Conservation (phyloP, 2,113 vertebrate genomes). For the Benitochromis conjunctus region DNA sequence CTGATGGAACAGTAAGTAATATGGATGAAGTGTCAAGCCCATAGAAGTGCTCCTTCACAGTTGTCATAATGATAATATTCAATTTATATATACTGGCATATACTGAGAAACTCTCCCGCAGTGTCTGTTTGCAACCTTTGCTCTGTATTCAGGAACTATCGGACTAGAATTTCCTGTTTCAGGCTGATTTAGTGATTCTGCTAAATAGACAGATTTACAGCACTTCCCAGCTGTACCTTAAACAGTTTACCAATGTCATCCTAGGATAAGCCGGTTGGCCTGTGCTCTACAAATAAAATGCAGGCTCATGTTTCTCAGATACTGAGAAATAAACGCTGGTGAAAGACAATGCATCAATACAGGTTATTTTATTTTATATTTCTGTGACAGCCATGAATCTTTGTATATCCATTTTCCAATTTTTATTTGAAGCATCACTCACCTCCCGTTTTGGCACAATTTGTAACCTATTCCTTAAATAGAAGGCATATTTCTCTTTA, state of each 20-base stretch:
- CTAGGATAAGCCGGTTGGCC: slow-evolving; percentile 3
- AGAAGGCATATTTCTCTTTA: neutral
- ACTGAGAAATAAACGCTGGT: slow-evolving; percentile 11
- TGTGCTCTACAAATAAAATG: neutral
- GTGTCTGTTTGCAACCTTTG: neutral
- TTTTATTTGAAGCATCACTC: neutral
- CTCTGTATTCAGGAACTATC: slow-evolving; percentile 1
- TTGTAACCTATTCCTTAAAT: neutral
- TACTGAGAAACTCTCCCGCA: neutral
- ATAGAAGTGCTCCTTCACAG: neutral
- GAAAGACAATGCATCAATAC: slow-evolving; percentile 18
- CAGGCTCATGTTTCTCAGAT: slow-evolving; percentile 10
- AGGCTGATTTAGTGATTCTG: slow-evolving; percentile 33
- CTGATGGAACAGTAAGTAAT: neutral
- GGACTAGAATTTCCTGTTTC: neutral
- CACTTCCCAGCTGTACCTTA: slow-evolving; percentile 24
- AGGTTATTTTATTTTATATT: neutral
- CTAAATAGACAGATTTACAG: slow-evolving; percentile 44
- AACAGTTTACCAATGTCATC: slow-evolving; percentile 21
- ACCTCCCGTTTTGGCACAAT: neutral
- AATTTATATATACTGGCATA: neutral
- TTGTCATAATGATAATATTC: neutral
- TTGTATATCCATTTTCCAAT: neutral
- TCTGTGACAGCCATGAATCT: slow-evolving; percentile 5
- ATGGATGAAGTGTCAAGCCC: neutral